phyloP scores from a whole-genome alignment of 2,888 invertebrate genomes.

The Sphaerophoria rueppellii region DNA sequence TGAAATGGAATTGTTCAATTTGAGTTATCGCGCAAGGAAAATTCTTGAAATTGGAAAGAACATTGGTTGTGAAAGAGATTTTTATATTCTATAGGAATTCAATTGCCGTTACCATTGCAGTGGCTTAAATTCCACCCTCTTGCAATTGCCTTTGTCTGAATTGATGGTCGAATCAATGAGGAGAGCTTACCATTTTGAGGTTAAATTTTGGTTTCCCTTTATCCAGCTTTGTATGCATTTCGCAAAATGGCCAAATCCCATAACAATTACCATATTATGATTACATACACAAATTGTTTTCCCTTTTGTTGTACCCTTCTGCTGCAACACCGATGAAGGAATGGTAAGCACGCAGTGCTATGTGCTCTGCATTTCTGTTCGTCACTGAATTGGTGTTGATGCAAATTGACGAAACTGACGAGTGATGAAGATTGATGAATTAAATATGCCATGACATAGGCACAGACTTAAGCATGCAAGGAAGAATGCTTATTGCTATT shows the following conservation, averaged over 20 bases:
- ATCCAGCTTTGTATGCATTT: slow-evolving; percentile 32
- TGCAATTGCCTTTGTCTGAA: no score
- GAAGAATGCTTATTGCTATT: no score
- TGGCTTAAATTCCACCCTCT: no score
- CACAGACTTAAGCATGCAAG: no score
- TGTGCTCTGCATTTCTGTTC: slow-evolving; percentile 5
- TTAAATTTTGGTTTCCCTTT: background rate
- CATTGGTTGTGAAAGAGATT: background rate
- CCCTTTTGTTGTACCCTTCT: background rate
- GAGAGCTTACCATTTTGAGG: background rate
- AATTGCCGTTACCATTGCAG: no score
- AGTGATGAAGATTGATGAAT: background rate
- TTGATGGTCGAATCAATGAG: background rate
- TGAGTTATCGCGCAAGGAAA: background rate
- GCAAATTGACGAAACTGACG: background rate
- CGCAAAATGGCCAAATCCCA: slow-evolving; percentile 46
- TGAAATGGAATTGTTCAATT: slow-evolving; percentile 24
- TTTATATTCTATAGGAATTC: background rate
- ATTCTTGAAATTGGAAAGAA: background rate
- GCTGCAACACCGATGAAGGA: slow-evolving; percentile 20
- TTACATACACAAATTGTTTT: no score
- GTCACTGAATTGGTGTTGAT: no score
- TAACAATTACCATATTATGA: slow-evolving; percentile 48
- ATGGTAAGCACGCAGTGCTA: slow-evolving; percentile 27
- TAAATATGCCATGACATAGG: slow-evolving; percentile 13